Evolutionary conservation across 2,113 vertebrate genomes (phyloP), one percentile per base, ranked within the genome.

Genomic region (Heteronetta atricapilla): DNA sequence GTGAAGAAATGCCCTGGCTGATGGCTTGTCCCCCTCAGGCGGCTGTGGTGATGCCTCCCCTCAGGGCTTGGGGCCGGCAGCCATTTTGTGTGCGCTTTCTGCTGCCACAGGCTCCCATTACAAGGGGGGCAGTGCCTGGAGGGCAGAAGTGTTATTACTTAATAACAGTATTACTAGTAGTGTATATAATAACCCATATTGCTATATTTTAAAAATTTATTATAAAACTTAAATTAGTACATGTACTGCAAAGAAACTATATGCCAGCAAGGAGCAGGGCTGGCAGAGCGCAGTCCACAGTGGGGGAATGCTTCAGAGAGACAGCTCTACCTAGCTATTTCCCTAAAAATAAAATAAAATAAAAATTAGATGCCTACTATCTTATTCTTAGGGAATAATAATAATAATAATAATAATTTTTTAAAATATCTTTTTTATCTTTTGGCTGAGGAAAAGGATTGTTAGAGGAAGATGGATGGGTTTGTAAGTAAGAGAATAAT

Each of bases 231-330:
- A 62, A 25, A 60, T 60, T 55, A 44, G 19, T 12, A 22, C 23
- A 13, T 6, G 15, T 11, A 20, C 13, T n/a, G 17, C 67, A 58
- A 36, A 8, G 33, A 74, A 46, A 33, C 33, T 13, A 13, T 16
- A 21, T 29, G 26, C 11, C 44, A 42, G 23, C 46, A 19, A 3
- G 3, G 44, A 67, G 38, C 1, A 2, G 25, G 23, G 29, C 23
- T 55, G 52, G 26, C 0, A 1, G 28, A 31, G 8, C 5, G 3
- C 26, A 4, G 26, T 28, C 52, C 52, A 25, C 3, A 3, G 18
- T 2, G 42, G 40, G 17, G 1, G 0, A 69, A 55, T 0, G 0
- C 18, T 79, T 55, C 11, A 42, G 38, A 38, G 12, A 17, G n/a
- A n/a, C 0, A 8, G 15, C 34, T 40, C n/a, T 22, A 21, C 31